A percentile compares a stretch with the other conserved stretches of the same genome.
phyloP scores from a whole-genome alignment of 2,113 vertebrate species.

The Heliornis fulica region DNA sequence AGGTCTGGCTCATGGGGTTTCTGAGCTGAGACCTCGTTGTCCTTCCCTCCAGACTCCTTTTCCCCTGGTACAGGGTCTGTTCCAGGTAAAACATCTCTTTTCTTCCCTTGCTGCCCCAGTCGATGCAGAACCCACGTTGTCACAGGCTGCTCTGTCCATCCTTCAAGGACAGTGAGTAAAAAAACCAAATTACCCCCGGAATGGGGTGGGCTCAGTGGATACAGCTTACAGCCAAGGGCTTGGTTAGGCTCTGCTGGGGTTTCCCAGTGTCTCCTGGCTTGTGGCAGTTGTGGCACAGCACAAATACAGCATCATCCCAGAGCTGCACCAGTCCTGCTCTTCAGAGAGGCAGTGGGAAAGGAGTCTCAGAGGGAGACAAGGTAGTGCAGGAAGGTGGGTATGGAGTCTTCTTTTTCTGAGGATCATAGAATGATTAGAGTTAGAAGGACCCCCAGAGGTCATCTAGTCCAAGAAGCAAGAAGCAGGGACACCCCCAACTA shows the following conservation, averaged over 20 bases:
- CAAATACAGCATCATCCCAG: background rate
- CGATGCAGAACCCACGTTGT: rapidly evolving
- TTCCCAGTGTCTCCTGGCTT: rapidly evolving
- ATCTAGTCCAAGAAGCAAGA: too few relatives aligned
- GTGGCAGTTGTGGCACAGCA: rapidly evolving
- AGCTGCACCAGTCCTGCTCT: background rate
- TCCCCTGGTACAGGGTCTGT: background rate
- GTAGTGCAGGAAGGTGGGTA: background rate
- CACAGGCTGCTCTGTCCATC: background rate
- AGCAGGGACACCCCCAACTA: too few relatives aligned
- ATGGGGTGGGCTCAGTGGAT: background rate
- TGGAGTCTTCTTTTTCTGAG: too few relatives aligned
- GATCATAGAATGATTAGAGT: too few relatives aligned
- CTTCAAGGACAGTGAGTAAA: rapidly evolving
- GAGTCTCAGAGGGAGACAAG: background rate
- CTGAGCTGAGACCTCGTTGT: background rate
- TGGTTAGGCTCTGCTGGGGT: background rate
- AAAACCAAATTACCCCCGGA: too few relatives aligned
- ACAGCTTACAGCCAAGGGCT: background rate
- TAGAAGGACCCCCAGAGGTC: too few relatives aligned
- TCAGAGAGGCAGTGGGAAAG: background rate
- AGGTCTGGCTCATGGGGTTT: background rate
- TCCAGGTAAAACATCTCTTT: background rate
- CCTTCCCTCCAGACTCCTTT: background rate
- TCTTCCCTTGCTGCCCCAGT: background rate